Evolutionary conservation across 2,888 invertebrate species (phyloP).

Genomic region (Colostygia pectinataria): DNA sequence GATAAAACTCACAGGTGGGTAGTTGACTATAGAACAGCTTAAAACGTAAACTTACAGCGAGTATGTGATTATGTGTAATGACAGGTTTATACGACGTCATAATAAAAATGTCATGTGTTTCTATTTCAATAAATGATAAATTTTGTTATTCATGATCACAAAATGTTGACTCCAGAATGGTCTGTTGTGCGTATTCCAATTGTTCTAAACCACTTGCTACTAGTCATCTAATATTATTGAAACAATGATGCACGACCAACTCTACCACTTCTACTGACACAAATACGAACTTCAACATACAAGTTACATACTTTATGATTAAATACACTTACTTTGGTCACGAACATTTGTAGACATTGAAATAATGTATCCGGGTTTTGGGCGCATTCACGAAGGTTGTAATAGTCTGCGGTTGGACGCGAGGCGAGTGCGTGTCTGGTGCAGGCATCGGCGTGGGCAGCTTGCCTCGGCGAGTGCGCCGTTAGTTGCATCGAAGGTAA

Average conservation of each 20-base stretch:
- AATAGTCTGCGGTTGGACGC: too few species aligned
- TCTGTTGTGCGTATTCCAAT: not conserved
- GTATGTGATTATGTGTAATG: constrained; percentile 37
- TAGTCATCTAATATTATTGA: too few species aligned
- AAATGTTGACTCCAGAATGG: not conserved
- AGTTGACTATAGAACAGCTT: constrained; percentile 70
- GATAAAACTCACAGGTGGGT: constrained; percentile 75
- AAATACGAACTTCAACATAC: not conserved
- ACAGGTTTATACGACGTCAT: constrained; percentile 40
- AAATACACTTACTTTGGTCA: constrained; percentile 7
- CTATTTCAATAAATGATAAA: not conserved
- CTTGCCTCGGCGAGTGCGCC: constrained; percentile 55
- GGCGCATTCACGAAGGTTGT: not conserved
- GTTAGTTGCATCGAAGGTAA: not conserved
- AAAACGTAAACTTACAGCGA: constrained; percentile 49
- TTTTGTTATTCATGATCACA: not conserved
- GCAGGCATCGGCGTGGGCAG: constrained; percentile 2
- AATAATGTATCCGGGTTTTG: not conserved
- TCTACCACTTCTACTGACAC: not conserved
- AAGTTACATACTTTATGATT: not conserved
- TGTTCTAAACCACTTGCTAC: not conserved
- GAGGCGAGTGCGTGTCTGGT: too few species aligned
- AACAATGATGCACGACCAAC: constrained; percentile 6
- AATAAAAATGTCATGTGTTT: too few species aligned
- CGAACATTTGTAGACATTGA: not conserved